Evolutionary conservation across 2,888 invertebrate genomes (phyloP), one percentile per base, ranked within the genome.

Genomic region (Callimorpha dominula): DNA sequence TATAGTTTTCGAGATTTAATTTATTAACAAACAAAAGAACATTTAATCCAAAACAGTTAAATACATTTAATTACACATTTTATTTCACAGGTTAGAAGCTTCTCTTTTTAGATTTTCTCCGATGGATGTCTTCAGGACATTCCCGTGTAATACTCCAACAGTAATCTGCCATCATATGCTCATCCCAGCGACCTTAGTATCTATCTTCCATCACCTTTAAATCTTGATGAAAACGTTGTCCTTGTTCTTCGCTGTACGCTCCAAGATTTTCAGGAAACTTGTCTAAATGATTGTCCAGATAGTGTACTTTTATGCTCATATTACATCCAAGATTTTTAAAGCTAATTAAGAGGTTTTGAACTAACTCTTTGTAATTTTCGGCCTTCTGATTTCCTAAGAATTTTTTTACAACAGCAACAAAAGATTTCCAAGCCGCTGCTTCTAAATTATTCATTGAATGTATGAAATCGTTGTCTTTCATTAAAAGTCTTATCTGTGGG

Each of bases 191-290:
- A 81, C 86, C 86, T 76, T 88, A 87, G 77, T 89, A 90, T 1
- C 87, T 75, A 60, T 84, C 83, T 76, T 90, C 87, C 78, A 90
- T 89, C 20, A 79, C 79, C 49, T 79, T 80, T 65, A 89, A 76
- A 73, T 89, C 88, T 73, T 88, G 88, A 77, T 89, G 88, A 65
- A 90, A 86, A 54, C 87, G 80, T 73, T 90, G 86, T 73, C 86
- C 87, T 64, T 89, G 88, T 73, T 89, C 88, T 72, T 88, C 87
- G 72, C 86, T 89, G 60, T 79, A 76, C 73, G 84, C 80, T 71
- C 84, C 86, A 43, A 78, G 73, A 68, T 77, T 77, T 67, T 74
- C 69, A 46, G 74, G 73, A 67, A 80, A 78, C 40, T 65, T 63
- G 50, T 78, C 72, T 46, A 77, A 65, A 62, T 75, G 78, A 15